phyloP scores from a whole-genome alignment of 2,888 invertebrate species.

The Pycnomerus fuliginosus region DNA sequence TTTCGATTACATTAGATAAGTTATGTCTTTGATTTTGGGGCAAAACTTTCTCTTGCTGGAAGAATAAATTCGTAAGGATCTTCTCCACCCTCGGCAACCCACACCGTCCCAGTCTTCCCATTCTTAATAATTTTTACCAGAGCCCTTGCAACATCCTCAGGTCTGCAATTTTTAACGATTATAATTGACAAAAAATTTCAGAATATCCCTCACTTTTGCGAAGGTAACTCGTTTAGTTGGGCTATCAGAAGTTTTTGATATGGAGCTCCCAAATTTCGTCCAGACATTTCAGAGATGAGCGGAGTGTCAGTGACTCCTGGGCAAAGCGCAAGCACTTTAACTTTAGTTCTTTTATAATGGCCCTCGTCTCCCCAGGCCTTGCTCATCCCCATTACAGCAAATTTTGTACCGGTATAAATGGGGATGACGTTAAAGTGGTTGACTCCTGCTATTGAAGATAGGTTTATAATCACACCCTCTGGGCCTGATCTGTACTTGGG shows the following conservation, averaged over 20 bases:
- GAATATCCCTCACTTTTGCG: slow-evolving; percentile 36
- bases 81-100: slow-evolving; percentile 53
- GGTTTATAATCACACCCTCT: slow-evolving; percentile 54
- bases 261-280: slow-evolving; percentile 25
- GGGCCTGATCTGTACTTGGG: slow-evolving; percentile 52
- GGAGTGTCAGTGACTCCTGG: slow-evolving; percentile 51
- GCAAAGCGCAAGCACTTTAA: slow-evolving; percentile 49
- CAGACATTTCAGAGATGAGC: slow-evolving; percentile 34
- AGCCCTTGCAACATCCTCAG: slow-evolving; percentile 35
- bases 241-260: slow-evolving; percentile 22
- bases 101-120: slow-evolving; percentile 53
- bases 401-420: slow-evolving; percentile 49
- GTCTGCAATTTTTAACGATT: too few relatives aligned
- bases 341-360: slow-evolving; percentile 45
- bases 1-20: too few relatives aligned
- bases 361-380: slow-evolving; percentile 38
- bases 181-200: too few relatives aligned
- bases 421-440: slow-evolving; percentile 42
- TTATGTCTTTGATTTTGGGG: too few relatives aligned
- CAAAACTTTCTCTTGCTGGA: slow-evolving; percentile 20
- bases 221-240: slow-evolving; percentile 3
- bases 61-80: slow-evolving; percentile 41
- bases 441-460: slow-evolving; percentile 53
- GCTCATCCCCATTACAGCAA: slow-evolving; percentile 45
- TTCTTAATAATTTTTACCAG: slow-evolving; percentile 40